Evolutionary conservation across 2,797 vertebrate genomes (phyloP).

Genomic region (Poecilia velifera): DNA sequence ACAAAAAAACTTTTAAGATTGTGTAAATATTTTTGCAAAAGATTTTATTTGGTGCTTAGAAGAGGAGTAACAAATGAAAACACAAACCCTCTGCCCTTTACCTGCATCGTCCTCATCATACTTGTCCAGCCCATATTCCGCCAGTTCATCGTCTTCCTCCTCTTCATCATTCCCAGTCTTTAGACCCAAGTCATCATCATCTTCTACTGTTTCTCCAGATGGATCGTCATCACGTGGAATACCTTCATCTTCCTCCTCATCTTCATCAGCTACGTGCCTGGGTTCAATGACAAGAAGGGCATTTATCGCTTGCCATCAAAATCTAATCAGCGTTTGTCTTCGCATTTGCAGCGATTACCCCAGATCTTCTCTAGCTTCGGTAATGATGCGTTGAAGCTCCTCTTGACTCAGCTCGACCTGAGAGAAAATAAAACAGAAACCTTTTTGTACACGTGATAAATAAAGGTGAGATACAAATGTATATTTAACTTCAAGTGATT

Average conservation of each 20-base stretch:
- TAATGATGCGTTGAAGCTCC: constrained; percentile 82
- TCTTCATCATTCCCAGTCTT: constrained; percentile 57
- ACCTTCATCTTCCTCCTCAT: constrained; percentile 78
- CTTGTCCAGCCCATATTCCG: constrained; percentile 90
- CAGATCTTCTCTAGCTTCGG: constrained; percentile 78
- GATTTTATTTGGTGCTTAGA: background rate
- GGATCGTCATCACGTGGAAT: constrained; percentile 45
- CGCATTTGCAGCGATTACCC: constrained; percentile 50
- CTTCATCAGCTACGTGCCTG: constrained; percentile 79
- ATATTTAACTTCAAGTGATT: background rate
- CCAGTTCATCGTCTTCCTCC: constrained; percentile 84
- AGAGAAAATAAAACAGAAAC: background rate
- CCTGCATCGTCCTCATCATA: constrained; percentile 89
- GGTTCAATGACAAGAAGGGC: background rate
- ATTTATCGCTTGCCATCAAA: background rate
- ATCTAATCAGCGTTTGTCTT: background rate
- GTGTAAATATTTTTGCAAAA: background rate
- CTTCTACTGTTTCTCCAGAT: constrained; percentile 31
- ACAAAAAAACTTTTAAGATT: background rate
- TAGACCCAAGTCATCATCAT: constrained; percentile 8
- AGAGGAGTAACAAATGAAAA: background rate
- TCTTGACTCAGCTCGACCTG: constrained; percentile 84
- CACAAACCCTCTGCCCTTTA: constrained; percentile 46
- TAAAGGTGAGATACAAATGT: background rate
- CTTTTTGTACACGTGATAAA: background rate